Base-by-base conservation (phyloP, 2,888 invertebrate species). In the Agrilus mali region DNA sequence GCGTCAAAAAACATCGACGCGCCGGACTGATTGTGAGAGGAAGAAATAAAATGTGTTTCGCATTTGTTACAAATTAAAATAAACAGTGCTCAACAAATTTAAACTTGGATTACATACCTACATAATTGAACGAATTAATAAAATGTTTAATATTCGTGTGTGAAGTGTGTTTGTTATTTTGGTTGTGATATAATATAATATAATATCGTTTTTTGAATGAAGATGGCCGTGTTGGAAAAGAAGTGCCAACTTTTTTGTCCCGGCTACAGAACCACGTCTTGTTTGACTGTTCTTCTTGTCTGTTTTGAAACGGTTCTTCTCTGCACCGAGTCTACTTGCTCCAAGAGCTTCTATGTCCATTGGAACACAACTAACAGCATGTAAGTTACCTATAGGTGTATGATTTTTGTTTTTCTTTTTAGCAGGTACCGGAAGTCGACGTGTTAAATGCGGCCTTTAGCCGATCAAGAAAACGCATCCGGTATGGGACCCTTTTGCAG, bases 291-390 rank as follows among this genome's bases (percentile, higher is more conserved):
- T 44, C 65, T 74, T 47, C 60, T 74, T 43, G 68, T 74, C 52
- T 74, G 72, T 58, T 64, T 74, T 57, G 73, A 74, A 64, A 74
- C 73, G 41, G 70, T 74, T 40, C 61, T 74, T 41, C 63, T 74
- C 48, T 74, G 74, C 48, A 74, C 72, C 42, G 72, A 73, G 59
- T 70, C 72, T 61, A 83, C 83, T 66, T 83, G 84, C 70, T 83
- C 85, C 49, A 86, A 86, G 66, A 80, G 83, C 44, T 86, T 86
- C 70, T 84, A 82, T 70, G 86, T 88, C 70, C 86, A 88, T 64
- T 88, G 88, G 88, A 88, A 88, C 73, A 86, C 86, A 55, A 84
- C 86, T 52, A 88, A 88, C 67, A 86, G 87, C 66, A 88, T 88
- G 76, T 76, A 70, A 74, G 76, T 73, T 50, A 40, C n/a, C n/a